Evolutionary conservation across 2,113 vertebrate species (phyloP).

Genomic region (Tachycineta bicolor): DNA sequence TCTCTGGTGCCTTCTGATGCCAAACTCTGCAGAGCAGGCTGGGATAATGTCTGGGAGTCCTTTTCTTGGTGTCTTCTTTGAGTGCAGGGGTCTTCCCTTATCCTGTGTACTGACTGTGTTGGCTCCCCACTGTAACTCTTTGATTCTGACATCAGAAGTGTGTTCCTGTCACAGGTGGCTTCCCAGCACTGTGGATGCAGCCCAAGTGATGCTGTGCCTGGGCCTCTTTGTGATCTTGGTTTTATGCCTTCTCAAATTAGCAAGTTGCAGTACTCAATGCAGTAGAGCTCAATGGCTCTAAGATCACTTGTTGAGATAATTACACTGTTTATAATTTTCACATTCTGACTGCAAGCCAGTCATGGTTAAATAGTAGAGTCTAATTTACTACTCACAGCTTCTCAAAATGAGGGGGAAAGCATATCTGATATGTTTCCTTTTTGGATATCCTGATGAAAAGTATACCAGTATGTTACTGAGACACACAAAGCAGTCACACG

Average conservation of each 20-base stretch:
- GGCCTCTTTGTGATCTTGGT: neutral
- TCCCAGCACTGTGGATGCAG: neutral
- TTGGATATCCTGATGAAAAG: neutral
- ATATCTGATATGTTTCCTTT: neutral
- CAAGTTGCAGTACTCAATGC: neutral
- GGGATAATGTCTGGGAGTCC: neutral
- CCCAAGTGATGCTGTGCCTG: neutral
- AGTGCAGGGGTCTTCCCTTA: neutral
- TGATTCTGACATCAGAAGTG: neutral
- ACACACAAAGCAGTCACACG: too few relatives aligned
- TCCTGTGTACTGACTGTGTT: neutral
- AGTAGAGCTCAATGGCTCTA: neutral
- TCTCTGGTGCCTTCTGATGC: neutral
- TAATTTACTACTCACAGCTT: neutral
- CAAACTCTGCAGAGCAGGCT: neutral
- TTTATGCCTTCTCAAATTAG: neutral
- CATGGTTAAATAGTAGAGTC: neutral
- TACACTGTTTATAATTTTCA: neutral
- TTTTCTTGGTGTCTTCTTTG: neutral
- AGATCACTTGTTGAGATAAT: neutral
- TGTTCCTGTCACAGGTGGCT: neutral
- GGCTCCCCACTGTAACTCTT: neutral
- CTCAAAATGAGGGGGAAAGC: neutral
- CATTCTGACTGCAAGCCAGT: neutral
- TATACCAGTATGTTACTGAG: neutral